These are phyloP conservation scores for Pachymerium ferrugineum DNA, from an alignment of 2,888 invertebrate genomes.

Conservation along the genomic window DNA sequence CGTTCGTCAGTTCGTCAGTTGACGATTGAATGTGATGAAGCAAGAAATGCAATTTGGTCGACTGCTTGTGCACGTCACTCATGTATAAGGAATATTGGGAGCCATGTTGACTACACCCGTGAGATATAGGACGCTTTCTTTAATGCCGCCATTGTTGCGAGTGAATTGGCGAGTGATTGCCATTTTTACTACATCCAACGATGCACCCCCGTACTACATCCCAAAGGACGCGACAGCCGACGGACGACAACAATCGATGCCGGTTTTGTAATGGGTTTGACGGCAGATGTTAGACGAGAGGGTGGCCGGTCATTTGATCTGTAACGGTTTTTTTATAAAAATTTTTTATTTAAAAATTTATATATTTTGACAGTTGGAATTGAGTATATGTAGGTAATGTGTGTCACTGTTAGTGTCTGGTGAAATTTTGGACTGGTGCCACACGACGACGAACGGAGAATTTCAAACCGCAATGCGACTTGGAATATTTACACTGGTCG, in stretches of 20 bases:
- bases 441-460: constrained; percentile 16
- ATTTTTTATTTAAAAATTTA: neutral
- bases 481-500: neutral
- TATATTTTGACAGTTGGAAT: constrained; percentile 16
- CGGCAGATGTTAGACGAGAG: constrained; percentile 1
- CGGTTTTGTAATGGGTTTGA: too few species aligned
- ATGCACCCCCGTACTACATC: too few species aligned
- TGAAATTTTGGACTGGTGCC: neutral
- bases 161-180: neutral
- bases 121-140: constrained; percentile 5
- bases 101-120: constrained; percentile 16
- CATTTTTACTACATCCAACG: too few species aligned
- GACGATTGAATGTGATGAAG: constrained; percentile 16
- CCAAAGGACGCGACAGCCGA: too few species aligned
- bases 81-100: constrained; percentile 22
- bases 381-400: neutral
- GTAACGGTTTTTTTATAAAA: neutral
- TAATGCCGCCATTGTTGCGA: neutral
- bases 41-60: constrained; percentile 24
- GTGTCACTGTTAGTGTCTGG: constrained; percentile 7
- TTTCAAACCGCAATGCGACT: constrained; percentile 24
- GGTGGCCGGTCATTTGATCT: neutral
- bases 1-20: constrained; percentile 30
- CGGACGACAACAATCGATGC: too few species aligned
- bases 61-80: constrained; percentile 27